phyloP scores from a whole-genome alignment of 2,113 vertebrate genomes.

The Callaeas wilsoni region DNA sequence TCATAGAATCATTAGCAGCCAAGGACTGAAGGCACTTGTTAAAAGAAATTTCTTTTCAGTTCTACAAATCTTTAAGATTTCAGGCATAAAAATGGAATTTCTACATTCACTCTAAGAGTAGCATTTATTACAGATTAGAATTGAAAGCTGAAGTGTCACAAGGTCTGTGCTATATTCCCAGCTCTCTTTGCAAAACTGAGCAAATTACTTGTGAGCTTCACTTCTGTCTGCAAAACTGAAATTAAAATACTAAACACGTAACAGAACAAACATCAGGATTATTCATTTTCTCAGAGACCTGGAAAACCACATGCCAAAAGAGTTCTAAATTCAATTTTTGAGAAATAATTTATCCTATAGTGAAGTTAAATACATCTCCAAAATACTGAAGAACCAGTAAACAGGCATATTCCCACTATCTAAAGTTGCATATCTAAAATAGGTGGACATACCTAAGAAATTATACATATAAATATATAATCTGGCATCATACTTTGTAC shows the following conservation, averaged over 20 bases:
- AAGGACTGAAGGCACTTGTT: not conserved
- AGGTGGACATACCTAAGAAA: not conserved
- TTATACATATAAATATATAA: not conserved
- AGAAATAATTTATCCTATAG: not conserved
- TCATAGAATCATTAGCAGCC: not conserved
- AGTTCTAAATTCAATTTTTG: not conserved
- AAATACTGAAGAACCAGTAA: not conserved
- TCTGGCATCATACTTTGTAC: not conserved
- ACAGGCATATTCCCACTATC: not conserved
- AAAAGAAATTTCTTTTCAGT: not conserved
- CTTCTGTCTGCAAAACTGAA: not conserved
- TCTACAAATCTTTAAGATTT: not conserved
- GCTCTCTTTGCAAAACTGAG: not conserved
- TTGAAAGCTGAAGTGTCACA: not conserved
- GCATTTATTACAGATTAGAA: not conserved
- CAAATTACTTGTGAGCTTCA: not conserved
- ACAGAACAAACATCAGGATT: not conserved
- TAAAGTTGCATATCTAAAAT: not conserved
- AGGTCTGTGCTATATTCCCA: not conserved
- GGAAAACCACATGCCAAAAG: not conserved
- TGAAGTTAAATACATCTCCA: not conserved
- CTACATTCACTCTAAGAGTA: not conserved
- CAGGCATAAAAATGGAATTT: not conserved
- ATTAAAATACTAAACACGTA: conserved; percentile 5
- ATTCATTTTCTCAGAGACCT: not conserved